A percentile compares a stretch with the other conserved stretches of the same genome.
These are phyloP conservation scores for Lepidurus arcticus DNA, from an alignment of 1,140 invertebrate genomes.

Conservation along the genomic window DNA sequence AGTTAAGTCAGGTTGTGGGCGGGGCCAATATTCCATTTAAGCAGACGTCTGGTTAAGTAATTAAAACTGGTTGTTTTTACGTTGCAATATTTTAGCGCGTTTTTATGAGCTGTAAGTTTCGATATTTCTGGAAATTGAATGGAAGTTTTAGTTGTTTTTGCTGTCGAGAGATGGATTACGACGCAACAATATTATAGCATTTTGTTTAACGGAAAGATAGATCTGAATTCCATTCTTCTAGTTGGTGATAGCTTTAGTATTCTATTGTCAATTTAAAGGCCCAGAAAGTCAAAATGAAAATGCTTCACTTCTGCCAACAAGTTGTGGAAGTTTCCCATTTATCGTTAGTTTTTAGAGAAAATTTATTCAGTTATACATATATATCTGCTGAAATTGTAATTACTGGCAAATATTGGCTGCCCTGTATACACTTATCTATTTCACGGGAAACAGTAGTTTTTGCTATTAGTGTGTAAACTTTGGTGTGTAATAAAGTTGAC, in stretches of 20 bases:
- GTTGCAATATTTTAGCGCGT: neutral
- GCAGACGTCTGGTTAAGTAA: neutral
- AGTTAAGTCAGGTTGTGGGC: neutral
- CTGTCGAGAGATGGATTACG: neutral
- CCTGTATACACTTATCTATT: neutral
- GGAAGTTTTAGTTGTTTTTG: neutral
- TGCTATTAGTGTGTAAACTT: neutral
- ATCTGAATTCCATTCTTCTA: neutral
- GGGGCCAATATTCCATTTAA: neutral
- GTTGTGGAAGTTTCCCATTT: neutral
- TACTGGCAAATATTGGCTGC: neutral
- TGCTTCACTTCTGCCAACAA: neutral
- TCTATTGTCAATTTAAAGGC: neutral
- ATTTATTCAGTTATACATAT: neutral
- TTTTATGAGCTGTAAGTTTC: neutral
- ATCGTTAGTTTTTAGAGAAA: neutral
- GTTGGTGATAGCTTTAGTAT: neutral
- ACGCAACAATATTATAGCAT: neutral
- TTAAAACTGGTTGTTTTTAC: neutral
- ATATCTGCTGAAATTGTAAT: neutral
- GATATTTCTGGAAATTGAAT: neutral
- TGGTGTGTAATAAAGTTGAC: neutral
- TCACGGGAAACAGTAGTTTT: neutral
- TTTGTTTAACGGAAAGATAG: neutral
- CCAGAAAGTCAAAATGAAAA: too few species aligned